A percentile compares a stretch with the other conserved stretches of the same genome.
Evolutionary conservation across 2,113 vertebrate genomes (phyloP).

Genomic region (Brachyhypopomus gauderio): DNA sequence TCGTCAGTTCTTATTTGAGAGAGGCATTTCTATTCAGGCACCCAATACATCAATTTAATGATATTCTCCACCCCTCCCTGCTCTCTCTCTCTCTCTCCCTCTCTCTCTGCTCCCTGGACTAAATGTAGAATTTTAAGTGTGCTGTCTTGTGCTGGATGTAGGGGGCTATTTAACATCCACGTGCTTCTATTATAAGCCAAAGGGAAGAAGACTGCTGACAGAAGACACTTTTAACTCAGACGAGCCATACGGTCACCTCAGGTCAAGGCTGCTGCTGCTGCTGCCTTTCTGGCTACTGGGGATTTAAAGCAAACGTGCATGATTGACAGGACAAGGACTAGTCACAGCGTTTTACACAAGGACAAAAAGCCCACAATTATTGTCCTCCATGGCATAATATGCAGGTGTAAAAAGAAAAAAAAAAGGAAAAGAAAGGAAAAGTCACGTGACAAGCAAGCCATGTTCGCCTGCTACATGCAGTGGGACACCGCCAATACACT

Average conservation of each 20-base stretch:
- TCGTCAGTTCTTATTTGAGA: slow-evolving; percentile 78
- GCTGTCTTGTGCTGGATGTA: slow-evolving; percentile 48
- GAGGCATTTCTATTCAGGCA: slow-evolving; percentile 77
- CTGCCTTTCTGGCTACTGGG: neutral
- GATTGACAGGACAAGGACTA: too few relatives aligned
- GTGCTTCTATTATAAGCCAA: slow-evolving; percentile 48
- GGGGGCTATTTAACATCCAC: slow-evolving; percentile 56
- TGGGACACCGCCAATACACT: too few relatives aligned
- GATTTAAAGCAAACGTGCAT: too few relatives aligned
- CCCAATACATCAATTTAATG: slow-evolving; percentile 78
- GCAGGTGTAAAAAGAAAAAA: too few relatives aligned
- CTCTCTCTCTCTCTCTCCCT: neutral
- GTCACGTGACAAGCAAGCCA: too few relatives aligned
- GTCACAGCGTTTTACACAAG: neutral
- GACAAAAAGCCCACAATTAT: neutral
- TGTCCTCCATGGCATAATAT: neutral
- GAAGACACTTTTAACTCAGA: slow-evolving; percentile 13
- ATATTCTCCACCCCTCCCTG: slow-evolving; percentile 52
- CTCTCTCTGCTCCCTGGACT: slow-evolving; percentile 40
- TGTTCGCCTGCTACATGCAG: too few relatives aligned
- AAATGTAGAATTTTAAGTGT: slow-evolving; percentile 66
- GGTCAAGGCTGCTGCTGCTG: too few relatives aligned
- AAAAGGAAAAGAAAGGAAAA: too few relatives aligned
- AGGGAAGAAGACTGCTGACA: slow-evolving; percentile 16
- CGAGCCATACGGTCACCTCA: slow-evolving; percentile 1